phyloP scores from a whole-genome alignment of 2,888 invertebrate species.

The Cheilosia pagana region DNA sequence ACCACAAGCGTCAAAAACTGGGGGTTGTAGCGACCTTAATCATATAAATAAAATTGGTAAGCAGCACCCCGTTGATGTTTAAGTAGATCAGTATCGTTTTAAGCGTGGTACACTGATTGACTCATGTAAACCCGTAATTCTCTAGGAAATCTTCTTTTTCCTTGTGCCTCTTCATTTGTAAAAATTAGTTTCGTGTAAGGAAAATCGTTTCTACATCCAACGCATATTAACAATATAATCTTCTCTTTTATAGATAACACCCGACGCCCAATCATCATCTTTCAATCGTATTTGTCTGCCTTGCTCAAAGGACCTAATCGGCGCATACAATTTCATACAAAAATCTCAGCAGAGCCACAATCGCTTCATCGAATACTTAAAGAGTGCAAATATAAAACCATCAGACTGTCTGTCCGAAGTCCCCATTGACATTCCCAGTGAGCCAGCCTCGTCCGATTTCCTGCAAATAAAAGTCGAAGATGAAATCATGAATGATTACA shows the following conservation, averaged over 20 bases:
- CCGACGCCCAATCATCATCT: constrained; percentile 8
- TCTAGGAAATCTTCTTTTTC: no score
- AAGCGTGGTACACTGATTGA: no score
- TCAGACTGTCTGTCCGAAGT: constrained; percentile 60
- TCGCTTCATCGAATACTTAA: constrained; percentile 45
- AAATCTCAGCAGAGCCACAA: constrained; percentile 49
- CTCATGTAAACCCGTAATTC: no score
- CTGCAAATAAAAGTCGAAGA: constrained; percentile 64
- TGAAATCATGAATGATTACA: constrained; percentile 29
- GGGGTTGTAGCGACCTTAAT: no score
- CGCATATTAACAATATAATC: not conserved
- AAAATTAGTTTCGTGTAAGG: no score
- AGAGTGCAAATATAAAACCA: constrained; percentile 23
- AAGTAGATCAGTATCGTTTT: no score
- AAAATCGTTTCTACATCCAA: not conserved
- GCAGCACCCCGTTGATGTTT: no score
- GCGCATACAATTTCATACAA: constrained; percentile 56
- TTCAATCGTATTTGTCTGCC: constrained; percentile 45
- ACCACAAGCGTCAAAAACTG: no score
- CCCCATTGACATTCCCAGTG: constrained; percentile 58
- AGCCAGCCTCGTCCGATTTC: constrained; percentile 20
- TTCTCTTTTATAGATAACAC: constrained; percentile 25
- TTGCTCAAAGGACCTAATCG: constrained; percentile 45
- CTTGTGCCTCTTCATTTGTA: no score
- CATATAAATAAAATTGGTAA: no score